These are phyloP conservation scores for Spheniscus humboldti DNA, from an alignment of 2,797 vertebrate genomes.

Conservation along the genomic window DNA sequence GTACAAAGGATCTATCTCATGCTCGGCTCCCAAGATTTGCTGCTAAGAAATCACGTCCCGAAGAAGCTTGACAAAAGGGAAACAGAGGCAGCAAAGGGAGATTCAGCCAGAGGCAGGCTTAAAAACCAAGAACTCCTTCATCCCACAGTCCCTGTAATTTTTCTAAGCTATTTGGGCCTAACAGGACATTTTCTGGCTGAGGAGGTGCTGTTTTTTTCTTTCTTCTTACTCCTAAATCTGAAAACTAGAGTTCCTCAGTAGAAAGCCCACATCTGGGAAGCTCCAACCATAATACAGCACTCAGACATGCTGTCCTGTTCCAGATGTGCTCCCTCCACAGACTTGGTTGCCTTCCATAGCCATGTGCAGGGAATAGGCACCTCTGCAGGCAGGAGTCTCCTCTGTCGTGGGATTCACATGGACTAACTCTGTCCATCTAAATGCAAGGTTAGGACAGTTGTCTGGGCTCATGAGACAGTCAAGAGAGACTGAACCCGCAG, in stretches of 20 bases:
- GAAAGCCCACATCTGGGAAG: neutral
- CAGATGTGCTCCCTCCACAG: neutral
- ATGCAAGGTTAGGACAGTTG: neutral
- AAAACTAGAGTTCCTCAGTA: neutral
- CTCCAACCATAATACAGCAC: neutral
- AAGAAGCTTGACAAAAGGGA: neutral
- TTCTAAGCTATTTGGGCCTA: neutral
- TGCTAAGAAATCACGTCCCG: neutral
- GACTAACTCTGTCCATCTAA: neutral
- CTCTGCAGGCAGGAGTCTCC: neutral
- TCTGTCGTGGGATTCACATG: neutral
- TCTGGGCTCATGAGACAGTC: neutral
- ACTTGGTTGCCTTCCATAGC: neutral
- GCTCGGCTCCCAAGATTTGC: neutral
- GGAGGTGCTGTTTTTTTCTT: neutral
- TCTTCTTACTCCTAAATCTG: neutral
- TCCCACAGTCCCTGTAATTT: neutral
- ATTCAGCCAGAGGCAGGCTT: neutral
- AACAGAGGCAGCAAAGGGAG: neutral
- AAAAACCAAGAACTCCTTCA: neutral
- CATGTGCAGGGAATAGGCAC: neutral
- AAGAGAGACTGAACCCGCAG: neutral
- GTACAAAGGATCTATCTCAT: neutral
- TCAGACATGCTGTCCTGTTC: neutral
- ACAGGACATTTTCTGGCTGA: neutral